Evolutionary conservation across 1,140 invertebrate species (phyloP), one percentile per base, ranked within the genome.

Genomic region (Conus ventricosus): DNA sequence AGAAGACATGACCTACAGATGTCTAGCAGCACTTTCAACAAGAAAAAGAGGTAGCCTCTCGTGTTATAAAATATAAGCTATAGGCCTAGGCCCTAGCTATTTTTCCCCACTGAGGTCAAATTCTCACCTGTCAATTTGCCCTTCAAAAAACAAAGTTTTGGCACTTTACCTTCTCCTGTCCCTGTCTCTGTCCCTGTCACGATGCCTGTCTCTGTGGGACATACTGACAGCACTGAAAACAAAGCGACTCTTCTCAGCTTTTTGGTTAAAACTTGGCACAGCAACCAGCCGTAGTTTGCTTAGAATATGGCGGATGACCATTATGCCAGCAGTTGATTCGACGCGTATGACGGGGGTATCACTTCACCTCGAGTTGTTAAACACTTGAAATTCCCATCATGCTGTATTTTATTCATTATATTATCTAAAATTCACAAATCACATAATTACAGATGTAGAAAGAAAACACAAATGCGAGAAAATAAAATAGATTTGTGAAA

Each of bases 261-360:
- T 25, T 63, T 75, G 71, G 5, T 15, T 27, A 85, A 85, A 53
- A 53, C 15, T 15, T 13, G n/a, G 17, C 15, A 17, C 67, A 75
- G 84, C 84, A 78, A 87, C 51, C n/a, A 78, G 75, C n/a, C n/a
- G 63, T 2, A 57, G 8, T 71, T 80, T 57, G 8, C 15, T 4
- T 78, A 89, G 84, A 83, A 90, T 71, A 87, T 88, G 82, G 63
- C 60, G 57, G 88, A 90, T 23, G 8, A 57, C 7, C 55, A 87
- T 85, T 5, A 60, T 84, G 23, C 5, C 54, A 54, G 27, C 11
- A 23, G 27, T 39, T 39, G 39, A 3, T 39, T 39, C 39, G 60
- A 63, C 60, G 60, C 60, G 60, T 63, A 63, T 63, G 60, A 63
- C 10, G 17, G 60, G 60, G 11, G 60, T 63, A 20, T 63, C 1